phyloP scores from a whole-genome alignment of 2,113 vertebrate genomes.

The Megaleporinus macrocephalus region DNA sequence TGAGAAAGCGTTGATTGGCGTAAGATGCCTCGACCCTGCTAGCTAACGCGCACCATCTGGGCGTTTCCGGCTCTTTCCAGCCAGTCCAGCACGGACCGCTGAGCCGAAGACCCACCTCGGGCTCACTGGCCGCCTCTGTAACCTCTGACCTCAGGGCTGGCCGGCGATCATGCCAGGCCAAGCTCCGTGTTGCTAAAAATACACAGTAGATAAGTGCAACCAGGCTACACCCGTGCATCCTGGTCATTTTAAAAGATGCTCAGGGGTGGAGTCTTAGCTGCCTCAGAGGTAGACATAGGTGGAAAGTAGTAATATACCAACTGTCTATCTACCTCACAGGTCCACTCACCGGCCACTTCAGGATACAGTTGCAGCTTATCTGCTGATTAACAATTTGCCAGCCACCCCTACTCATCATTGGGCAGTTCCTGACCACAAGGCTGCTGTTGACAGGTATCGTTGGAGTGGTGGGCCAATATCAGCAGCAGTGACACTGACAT shows the following conservation, averaged over 20 bases:
- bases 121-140: slow-evolving; percentile 82
- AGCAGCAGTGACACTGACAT: no score
- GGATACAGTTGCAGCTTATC: no score
- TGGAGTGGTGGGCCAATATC: no score
- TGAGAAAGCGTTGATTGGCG: slow-evolving; percentile 76
- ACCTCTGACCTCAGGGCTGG: slow-evolving; percentile 68
- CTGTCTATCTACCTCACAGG: neutral
- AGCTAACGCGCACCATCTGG: slow-evolving; percentile 75
- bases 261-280: neutral
- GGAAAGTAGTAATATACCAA: neutral
- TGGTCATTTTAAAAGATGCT: neutral
- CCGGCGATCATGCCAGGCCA: slow-evolving; percentile 76
- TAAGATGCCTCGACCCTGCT: slow-evolving; percentile 65
- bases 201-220: slow-evolving; percentile 74
- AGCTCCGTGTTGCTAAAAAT: slow-evolving; percentile 82
- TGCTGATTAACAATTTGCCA: no score
- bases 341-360: neutral
- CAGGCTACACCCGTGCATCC: neutral
- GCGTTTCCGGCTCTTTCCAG: slow-evolving; percentile 77
- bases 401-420: no score
- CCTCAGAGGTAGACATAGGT: neutral
- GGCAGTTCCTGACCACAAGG: no score
- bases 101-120: slow-evolving; percentile 77
- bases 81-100: slow-evolving; percentile 10
- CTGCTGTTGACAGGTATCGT: no score